These are phyloP conservation scores for Microtus richardsoni DNA, from an alignment of 2,113 vertebrate genomes.

Conservation along the genomic window DNA sequence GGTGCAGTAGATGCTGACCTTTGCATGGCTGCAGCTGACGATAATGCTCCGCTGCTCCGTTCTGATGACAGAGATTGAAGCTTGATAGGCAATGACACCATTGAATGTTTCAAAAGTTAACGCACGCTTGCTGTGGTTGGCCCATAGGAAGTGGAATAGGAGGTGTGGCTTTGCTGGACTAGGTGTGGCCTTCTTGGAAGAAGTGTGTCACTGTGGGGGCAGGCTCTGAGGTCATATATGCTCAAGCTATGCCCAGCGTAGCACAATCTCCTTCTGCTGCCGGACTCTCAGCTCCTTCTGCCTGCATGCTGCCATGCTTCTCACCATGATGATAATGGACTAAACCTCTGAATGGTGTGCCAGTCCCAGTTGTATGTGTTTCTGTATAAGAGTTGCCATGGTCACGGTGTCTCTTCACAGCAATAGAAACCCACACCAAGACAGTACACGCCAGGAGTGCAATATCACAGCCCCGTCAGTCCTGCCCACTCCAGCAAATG, in stretches of 20 bases:
- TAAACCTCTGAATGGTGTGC: background rate
- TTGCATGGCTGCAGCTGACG: slow-evolving; percentile 46
- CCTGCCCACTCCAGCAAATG: slow-evolving; percentile 33
- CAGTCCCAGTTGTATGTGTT: background rate
- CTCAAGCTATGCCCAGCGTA: background rate
- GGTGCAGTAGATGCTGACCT: slow-evolving; percentile 26
- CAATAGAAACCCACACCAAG: no score
- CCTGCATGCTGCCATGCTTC: background rate
- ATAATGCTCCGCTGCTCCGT: slow-evolving; percentile 52
- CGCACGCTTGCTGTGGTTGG: background rate
- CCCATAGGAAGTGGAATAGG: background rate
- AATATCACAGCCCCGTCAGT: slow-evolving; percentile 40
- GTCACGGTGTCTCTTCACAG: background rate
- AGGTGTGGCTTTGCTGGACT: background rate
- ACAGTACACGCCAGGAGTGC: slow-evolving; percentile 44
- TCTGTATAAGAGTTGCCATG: background rate
- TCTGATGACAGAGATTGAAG: slow-evolving; percentile 63
- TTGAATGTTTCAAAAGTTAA: slow-evolving; percentile 52
- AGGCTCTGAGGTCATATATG: background rate
- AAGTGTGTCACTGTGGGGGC: background rate
- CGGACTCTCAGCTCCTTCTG: background rate
- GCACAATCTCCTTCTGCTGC: background rate
- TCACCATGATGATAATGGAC: background rate
- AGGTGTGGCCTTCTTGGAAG: background rate
- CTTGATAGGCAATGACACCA: slow-evolving; percentile 59